Percentiles rank a stretch among this genome's conserved stretches.
phyloP scores from a whole-genome alignment of 2,797 vertebrate genomes.

The Pangasius mekongensis region DNA sequence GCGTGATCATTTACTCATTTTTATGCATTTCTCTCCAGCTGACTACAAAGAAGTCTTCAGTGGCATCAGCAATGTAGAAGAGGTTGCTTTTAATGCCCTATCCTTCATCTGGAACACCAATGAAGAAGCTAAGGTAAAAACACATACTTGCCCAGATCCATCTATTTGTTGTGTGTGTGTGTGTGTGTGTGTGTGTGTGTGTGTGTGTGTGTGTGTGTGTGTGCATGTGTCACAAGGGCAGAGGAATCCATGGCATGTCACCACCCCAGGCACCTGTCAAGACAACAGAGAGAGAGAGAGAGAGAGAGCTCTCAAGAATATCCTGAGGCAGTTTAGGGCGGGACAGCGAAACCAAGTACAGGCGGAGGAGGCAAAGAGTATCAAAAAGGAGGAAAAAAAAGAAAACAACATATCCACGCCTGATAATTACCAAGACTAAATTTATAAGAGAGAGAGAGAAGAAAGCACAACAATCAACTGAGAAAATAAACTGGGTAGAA shows the following conservation, averaged over 20 bases:
- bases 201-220: constrained; percentile 63
- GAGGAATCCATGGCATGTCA: constrained; percentile 83
- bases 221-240: constrained; percentile 66
- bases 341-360: constrained; percentile 58
- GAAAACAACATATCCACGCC: constrained; percentile 29
- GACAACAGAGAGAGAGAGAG: constrained; percentile 51
- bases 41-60: constrained; percentile 98
- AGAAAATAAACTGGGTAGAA: not conserved
- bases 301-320: constrained; percentile 49
- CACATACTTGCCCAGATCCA: constrained; percentile 24
- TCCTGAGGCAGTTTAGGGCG: constrained; percentile 57
- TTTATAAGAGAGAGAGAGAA: not conserved
- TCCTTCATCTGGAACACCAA: constrained; percentile 94
- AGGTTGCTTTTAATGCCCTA: constrained; percentile 92
- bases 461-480: not conserved
- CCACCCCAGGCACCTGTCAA: constrained; percentile 76
- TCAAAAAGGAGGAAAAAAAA: constrained; percentile 24
- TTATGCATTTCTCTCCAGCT: constrained; percentile 70
- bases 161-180: constrained; percentile 56
- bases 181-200: constrained; percentile 59
- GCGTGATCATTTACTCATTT: not conserved
- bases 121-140: constrained; percentile 93
- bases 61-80: constrained; percentile 90
- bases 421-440: constrained; percentile 21
- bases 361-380: constrained; percentile 44